phyloP scores from a whole-genome alignment of 1,140 invertebrate genomes.

The Pararge aegeria region DNA sequence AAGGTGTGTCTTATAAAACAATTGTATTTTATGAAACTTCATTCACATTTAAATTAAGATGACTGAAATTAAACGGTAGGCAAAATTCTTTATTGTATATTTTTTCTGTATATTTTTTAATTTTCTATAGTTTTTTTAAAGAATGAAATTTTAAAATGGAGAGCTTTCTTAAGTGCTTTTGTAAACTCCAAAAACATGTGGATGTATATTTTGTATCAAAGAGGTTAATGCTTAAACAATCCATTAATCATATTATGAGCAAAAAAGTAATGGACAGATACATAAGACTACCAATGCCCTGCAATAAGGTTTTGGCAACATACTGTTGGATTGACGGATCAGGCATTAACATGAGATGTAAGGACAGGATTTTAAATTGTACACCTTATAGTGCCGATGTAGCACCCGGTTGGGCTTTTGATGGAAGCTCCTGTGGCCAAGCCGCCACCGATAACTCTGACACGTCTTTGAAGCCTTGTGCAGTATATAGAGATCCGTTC shows the following conservation, averaged over 20 bases:
- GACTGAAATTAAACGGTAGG: neutral
- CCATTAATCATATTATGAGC: slow-evolving; percentile 63
- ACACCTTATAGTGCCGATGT: slow-evolving; percentile 85
- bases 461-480: slow-evolving; percentile 91
- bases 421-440: slow-evolving; percentile 93
- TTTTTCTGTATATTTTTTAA: slow-evolving; percentile 1
- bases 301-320: slow-evolving; percentile 86
- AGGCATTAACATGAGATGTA: slow-evolving; percentile 89
- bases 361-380: slow-evolving; percentile 88
- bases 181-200: slow-evolving; percentile 23
- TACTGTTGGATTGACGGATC: slow-evolving; percentile 97
- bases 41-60: slow-evolving; percentile 26
- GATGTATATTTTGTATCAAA: slow-evolving; percentile 32
- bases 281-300: slow-evolving; percentile 84
- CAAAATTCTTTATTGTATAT: slow-evolving; percentile 12
- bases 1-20: neutral
- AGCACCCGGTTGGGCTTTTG: slow-evolving; percentile 96
- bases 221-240: slow-evolving; percentile 52
- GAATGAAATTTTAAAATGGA: slow-evolving; percentile 32
- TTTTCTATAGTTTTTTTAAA: slow-evolving; percentile 7
- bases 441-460: slow-evolving; percentile 91
- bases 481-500: slow-evolving; percentile 96
- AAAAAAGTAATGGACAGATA: slow-evolving; percentile 66
- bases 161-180: slow-evolving; percentile 33
- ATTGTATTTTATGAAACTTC: slow-evolving; percentile 15